A percentile compares a stretch with the other conserved stretches of the same genome.
Conservation (phyloP, 1,140 invertebrate genomes). For the Pygmarrhopalites habei region DNA sequence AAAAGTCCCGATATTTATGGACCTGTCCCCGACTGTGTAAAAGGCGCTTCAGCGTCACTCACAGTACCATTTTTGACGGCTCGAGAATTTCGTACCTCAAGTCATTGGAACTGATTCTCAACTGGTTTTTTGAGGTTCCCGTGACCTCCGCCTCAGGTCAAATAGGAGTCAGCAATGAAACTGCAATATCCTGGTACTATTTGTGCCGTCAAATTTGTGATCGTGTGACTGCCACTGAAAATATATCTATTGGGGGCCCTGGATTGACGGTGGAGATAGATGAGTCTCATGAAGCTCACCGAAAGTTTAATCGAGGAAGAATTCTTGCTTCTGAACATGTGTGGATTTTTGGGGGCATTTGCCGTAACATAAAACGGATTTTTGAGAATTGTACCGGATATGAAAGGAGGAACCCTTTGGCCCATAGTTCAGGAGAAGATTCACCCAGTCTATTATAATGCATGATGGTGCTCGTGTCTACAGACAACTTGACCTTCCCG, state of each 20-base stretch:
- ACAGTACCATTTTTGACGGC: conserved; percentile 21
- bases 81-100: conserved; percentile 3
- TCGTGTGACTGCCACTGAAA: neutral
- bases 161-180: conserved; percentile 4
- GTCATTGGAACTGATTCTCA: conserved; percentile 10
- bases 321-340: conserved; percentile 13
- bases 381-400: conserved; percentile 16
- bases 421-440: conserved; percentile 13
- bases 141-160: conserved; percentile 16
- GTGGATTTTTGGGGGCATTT: conserved; percentile 31
- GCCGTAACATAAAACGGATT: conserved; percentile 20
- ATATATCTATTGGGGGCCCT: conserved; percentile 11
- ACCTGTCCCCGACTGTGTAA: no score
- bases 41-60: no score
- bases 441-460: conserved; percentile 6
- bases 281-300: no score
- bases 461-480: no score
- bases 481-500: conserved; percentile 3
- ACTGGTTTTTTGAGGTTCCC: conserved; percentile 21
- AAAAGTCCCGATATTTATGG: no score
- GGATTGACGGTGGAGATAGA: conserved; percentile 14
- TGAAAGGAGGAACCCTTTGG: conserved; percentile 6
- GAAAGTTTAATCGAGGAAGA: conserved; percentile 24
- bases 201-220: conserved; percentile 15
- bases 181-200: conserved; percentile 5